These are phyloP conservation scores for Abscondita cerata DNA, from an alignment of 2,888 invertebrate species.

Conservation along the genomic window DNA sequence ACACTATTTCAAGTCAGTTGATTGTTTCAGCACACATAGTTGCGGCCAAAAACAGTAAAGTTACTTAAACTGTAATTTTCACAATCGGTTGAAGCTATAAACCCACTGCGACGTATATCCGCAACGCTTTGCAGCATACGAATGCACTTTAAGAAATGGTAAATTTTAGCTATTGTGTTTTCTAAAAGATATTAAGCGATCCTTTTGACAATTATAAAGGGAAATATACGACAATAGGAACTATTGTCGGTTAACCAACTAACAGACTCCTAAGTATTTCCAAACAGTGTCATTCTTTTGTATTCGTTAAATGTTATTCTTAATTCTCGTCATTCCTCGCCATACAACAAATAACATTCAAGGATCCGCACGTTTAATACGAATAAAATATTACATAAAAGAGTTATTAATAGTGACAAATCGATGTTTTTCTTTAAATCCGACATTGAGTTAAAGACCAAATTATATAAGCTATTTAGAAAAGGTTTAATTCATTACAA, in stretches of 20 bases:
- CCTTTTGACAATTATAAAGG: conserved; percentile 24
- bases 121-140: too few species aligned
- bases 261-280: conserved; percentile 45
- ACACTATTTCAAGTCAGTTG: conserved; percentile 10
- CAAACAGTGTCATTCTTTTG: conserved; percentile 51
- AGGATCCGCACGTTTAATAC: neutral
- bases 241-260: conserved; percentile 51
- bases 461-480: conserved; percentile 14
- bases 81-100: too few species aligned
- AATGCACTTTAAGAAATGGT: conserved; percentile 1
- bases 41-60: neutral
- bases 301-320: conserved; percentile 50
- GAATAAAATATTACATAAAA: neutral
- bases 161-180: conserved; percentile 6
- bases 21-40: neutral
- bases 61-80: too few species aligned
- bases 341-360: neutral
- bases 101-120: too few species aligned
- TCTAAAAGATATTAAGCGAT: conserved; percentile 2
- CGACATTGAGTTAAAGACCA: neutral
- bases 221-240: conserved; percentile 25
- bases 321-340: neutral
- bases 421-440: conserved; percentile 12
- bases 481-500: conserved; percentile 23
- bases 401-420: neutral